Percentiles rank a stretch among this genome's conserved stretches.
These are phyloP conservation scores for Parnassius apollo DNA, from an alignment of 2,888 invertebrate genomes.

Conservation along the genomic window DNA sequence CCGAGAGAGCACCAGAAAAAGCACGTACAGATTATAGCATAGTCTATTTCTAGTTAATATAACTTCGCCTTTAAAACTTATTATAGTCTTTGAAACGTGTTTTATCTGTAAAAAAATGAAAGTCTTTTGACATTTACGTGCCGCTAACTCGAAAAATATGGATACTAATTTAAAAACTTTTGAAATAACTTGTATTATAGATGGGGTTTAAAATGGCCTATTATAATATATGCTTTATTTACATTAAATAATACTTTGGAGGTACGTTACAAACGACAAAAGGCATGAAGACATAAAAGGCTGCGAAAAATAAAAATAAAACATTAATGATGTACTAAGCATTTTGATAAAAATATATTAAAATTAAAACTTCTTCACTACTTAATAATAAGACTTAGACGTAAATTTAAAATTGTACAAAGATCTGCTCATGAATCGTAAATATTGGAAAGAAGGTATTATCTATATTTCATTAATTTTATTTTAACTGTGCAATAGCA, in stretches of 20 bases:
- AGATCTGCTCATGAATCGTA: conserved; percentile 11
- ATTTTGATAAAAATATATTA: conserved; percentile 22
- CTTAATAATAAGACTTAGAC: background rate
- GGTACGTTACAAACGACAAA: background rate
- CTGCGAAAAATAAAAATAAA: conserved; percentile 3
- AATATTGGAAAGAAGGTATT: too few species aligned
- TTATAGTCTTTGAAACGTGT: conserved; percentile 7
- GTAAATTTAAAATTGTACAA: conserved; percentile 14
- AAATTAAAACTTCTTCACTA: conserved; percentile 5
- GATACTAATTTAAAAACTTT: too few species aligned
- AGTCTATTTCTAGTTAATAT: conserved; percentile 29
- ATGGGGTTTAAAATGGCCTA: background rate
- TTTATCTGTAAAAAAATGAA: conserved; percentile 5
- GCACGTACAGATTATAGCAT: conserved; percentile 71
- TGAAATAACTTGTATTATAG: too few species aligned
- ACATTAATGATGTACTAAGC: background rate
- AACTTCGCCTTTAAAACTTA: background rate
- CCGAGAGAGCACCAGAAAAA: conserved; percentile 60
- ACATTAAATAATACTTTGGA: background rate
- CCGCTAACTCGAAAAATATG: background rate
- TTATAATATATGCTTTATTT: background rate
- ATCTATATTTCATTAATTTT: background rate
- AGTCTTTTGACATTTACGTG: background rate
- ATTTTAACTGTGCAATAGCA: too few species aligned
- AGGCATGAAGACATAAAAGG: conserved; percentile 4